Conservation (phyloP, 35 echinoderm and acorn worm genomes). For the Strongylocentrotus purpuratus region DNA sequence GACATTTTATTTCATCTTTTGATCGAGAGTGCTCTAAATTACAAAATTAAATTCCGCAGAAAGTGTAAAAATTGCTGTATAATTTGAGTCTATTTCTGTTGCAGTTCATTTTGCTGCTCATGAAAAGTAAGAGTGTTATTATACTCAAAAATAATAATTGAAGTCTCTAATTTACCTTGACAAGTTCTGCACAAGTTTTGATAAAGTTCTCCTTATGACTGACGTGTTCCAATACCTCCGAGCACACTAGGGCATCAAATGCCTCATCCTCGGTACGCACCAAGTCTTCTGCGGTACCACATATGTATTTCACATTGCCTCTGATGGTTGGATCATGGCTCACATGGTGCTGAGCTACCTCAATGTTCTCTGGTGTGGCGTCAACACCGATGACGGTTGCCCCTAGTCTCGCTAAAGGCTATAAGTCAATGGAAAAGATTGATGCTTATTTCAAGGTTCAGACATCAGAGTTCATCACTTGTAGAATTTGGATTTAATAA, state of each 20-base stretch:
- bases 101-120: too few relatives aligned
- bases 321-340: conserved; percentile 67
- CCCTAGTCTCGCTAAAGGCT: conserved; percentile 92
- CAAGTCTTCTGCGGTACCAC: conserved; percentile 78
- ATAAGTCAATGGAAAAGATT: neutral
- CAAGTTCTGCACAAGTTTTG: conserved; percentile 65
- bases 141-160: too few relatives aligned
- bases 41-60: too few relatives aligned
- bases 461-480: neutral
- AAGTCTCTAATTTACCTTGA: conserved; percentile 66
- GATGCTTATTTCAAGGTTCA: neutral
- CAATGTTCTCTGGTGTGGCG: conserved; percentile 71
- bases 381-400: conserved; percentile 93
- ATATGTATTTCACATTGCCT: conserved; percentile 71
- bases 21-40: too few relatives aligned
- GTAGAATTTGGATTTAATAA: too few relatives aligned
- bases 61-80: too few relatives aligned
- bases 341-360: conserved; percentile 69
- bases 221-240: conserved; percentile 96
- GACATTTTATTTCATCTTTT: too few relatives aligned
- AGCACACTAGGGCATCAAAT: conserved; percentile 92
- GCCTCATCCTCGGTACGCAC: conserved; percentile 53
- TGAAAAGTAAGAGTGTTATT: too few relatives aligned
- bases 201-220: conserved; percentile 67
- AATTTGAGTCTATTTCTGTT: too few relatives aligned